These are phyloP conservation scores for Caenorhabditis parvicauda DNA, from an alignment of 2,888 invertebrate genomes.

Conservation along the genomic window DNA sequence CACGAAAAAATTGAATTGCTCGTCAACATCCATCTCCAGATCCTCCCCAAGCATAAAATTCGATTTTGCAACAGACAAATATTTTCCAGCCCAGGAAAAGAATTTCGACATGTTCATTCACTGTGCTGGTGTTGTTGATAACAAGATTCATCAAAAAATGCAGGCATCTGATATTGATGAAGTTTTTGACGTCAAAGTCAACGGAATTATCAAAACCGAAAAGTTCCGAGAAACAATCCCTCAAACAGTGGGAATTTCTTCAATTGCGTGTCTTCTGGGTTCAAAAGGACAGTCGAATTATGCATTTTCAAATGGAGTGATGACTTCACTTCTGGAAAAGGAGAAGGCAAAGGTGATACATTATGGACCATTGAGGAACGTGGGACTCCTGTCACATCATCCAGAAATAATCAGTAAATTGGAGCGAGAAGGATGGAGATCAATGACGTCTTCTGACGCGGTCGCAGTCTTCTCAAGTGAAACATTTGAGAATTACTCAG, in stretches of 20 bases:
- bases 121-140: conserved; percentile 48
- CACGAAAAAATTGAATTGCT: conserved; percentile 11
- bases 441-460: conserved; percentile 26
- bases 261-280: conserved; percentile 48
- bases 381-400: conserved; percentile 48
- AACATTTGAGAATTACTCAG: too few species aligned
- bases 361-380: conserved; percentile 50
- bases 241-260: too few species aligned
- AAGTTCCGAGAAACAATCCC: too few species aligned
- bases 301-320: conserved; percentile 48
- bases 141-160: conserved; percentile 24
- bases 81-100: background rate
- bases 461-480: conserved; percentile 15
- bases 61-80: background rate
- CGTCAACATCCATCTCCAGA: background rate
- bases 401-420: conserved; percentile 37
- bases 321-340: conserved; percentile 32
- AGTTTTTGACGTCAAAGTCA: conserved; percentile 38
- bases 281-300: conserved; percentile 56
- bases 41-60: background rate
- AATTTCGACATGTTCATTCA: conserved; percentile 39
- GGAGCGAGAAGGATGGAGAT: conserved; percentile 41
- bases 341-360: conserved; percentile 20
- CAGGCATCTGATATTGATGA: conserved; percentile 17
- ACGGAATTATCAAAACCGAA: too few species aligned